Evolutionary conservation across 2,888 invertebrate species (phyloP).

Genomic region (Buathra laborator): DNA sequence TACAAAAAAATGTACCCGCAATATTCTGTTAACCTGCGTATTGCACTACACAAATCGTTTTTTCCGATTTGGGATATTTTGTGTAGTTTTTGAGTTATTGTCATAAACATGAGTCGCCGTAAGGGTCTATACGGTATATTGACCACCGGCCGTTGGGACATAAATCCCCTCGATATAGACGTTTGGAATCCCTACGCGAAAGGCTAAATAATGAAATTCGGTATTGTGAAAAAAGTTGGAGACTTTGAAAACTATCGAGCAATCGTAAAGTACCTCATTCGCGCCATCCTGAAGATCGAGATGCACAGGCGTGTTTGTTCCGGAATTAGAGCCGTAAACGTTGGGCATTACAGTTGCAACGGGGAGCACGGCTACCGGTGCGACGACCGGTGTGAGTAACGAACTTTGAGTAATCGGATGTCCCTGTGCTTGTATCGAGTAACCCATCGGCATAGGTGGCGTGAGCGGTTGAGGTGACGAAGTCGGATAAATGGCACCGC

Average conservation of each 20-base stretch:
- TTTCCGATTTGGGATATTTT: too few relatives aligned
- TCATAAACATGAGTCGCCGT: too few relatives aligned
- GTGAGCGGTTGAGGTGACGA: constrained; percentile 80
- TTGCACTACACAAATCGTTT: too few relatives aligned
- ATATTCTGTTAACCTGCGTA: too few relatives aligned
- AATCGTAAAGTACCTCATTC: constrained; percentile 71
- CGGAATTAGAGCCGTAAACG: constrained; percentile 76
- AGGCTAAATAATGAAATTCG: too few relatives aligned
- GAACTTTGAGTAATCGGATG: constrained; percentile 64
- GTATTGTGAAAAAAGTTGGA: background rate
- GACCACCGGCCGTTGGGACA: too few relatives aligned
- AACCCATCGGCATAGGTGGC: constrained; percentile 77
- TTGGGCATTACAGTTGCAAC: constrained; percentile 78
- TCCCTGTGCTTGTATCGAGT: constrained; percentile 66
- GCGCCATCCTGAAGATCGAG: constrained; percentile 77
- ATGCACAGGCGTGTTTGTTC: constrained; percentile 76
- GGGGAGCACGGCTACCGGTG: constrained; percentile 73
- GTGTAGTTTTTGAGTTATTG: too few relatives aligned
- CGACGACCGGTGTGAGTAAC: constrained; percentile 75
- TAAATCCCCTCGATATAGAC: too few relatives aligned
- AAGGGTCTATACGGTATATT: too few relatives aligned
- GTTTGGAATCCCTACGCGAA: too few relatives aligned
- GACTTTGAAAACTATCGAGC: too few relatives aligned
- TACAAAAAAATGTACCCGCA: too few relatives aligned
- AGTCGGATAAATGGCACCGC: constrained; percentile 75